These are phyloP conservation scores for Trichopria drosophilae DNA, from an alignment of 2,888 invertebrate genomes.

Conservation along the genomic window DNA sequence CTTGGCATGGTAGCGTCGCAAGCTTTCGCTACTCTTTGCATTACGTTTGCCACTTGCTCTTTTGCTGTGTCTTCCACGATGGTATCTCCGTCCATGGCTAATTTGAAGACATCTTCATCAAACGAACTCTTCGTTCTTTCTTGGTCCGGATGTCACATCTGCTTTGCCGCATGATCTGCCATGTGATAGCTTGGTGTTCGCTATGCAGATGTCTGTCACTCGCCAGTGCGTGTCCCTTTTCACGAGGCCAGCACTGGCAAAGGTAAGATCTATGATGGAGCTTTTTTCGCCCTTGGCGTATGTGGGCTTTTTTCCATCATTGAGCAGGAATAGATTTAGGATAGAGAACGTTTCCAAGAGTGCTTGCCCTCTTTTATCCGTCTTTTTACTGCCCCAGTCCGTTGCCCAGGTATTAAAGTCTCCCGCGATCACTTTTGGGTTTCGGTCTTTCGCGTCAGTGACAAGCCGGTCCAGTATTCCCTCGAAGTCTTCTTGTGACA, in stretches of 20 bases:
- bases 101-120: no score
- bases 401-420: constrained; percentile 35
- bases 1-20: constrained; percentile 33
- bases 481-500: constrained; percentile 17
- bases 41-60: constrained; percentile 12
- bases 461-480: constrained; percentile 28
- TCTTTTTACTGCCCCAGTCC: constrained; percentile 33
- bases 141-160: no score
- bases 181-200: constrained; percentile 30
- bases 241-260: constrained; percentile 33
- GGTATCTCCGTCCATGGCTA: no score
- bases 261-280: constrained; percentile 33
- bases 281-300: constrained; percentile 16
- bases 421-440: no score
- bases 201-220: constrained; percentile 29
- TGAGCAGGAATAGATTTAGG: constrained; percentile 27
- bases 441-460: constrained; percentile 24
- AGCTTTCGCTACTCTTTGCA: constrained; percentile 15
- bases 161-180: no score
- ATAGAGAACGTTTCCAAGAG: constrained; percentile 29
- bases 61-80: constrained; percentile 4
- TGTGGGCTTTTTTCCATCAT: constrained; percentile 29
- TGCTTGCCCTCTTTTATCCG: constrained; percentile 26
- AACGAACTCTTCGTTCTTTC: no score
- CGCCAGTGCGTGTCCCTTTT: constrained; percentile 31